Evolutionary conservation across 2,113 vertebrate genomes (phyloP).

Genomic region (Passer domesticus): DNA sequence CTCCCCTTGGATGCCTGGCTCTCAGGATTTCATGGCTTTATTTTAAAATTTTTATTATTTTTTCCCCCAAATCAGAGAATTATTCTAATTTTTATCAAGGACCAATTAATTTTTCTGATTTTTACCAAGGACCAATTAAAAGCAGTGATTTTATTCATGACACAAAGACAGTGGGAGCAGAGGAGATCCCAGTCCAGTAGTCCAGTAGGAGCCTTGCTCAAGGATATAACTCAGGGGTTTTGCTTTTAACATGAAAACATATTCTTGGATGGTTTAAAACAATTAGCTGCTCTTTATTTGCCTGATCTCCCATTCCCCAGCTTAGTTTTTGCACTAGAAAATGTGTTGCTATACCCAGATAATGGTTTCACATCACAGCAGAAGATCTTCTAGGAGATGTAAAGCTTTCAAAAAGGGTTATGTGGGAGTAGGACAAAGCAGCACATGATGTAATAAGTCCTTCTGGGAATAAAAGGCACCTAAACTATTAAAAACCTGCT

Average conservation of each 20-base stretch:
- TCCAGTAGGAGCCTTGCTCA: background rate
- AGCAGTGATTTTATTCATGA: background rate
- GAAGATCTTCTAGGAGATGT: background rate
- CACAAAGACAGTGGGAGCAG: background rate
- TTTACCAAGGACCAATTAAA: background rate
- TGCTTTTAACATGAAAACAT: rapidly evolving
- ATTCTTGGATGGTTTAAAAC: background rate
- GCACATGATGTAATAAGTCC: background rate
- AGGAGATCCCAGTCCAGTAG: background rate
- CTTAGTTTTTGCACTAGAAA: background rate
- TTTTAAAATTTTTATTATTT: background rate
- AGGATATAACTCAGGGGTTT: background rate
- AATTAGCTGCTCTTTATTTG: background rate
- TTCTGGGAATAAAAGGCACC: background rate
- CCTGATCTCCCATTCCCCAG: background rate
- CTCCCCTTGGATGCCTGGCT: background rate
- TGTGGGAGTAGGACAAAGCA: background rate
- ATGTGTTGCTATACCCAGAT: background rate
- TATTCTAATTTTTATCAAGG: background rate
- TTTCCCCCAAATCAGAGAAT: background rate
- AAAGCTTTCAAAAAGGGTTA: background rate
- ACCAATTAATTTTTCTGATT: background rate
- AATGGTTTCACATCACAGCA: background rate
- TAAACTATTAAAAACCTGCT: background rate
- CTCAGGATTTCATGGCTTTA: background rate